Evolutionary conservation across 1,140 invertebrate genomes (phyloP).

Genomic region (Drosophila insularis): DNA sequence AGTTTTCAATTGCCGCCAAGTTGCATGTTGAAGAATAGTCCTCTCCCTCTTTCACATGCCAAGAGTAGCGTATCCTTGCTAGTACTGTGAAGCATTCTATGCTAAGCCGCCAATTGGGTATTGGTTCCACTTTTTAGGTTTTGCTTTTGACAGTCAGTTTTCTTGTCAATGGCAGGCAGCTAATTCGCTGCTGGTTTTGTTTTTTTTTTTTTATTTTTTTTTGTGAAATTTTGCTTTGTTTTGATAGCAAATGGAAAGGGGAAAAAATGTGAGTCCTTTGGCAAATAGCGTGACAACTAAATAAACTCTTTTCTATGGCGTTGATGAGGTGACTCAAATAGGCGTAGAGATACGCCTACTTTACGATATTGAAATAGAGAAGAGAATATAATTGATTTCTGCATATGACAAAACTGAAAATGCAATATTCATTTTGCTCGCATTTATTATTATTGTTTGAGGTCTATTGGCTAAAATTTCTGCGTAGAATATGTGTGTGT

Average conservation of each 20-base stretch:
- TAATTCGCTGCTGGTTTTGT: slow-evolving; percentile 45
- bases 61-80: not conserved
- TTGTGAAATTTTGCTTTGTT: slow-evolving; percentile 56
- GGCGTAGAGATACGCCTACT: not conserved
- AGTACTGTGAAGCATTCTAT: slow-evolving; percentile 27
- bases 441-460: slow-evolving; percentile 6
- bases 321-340: not conserved
- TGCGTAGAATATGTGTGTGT: slow-evolving; percentile 28
- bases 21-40: slow-evolving; percentile 69
- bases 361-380: not conserved
- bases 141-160: slow-evolving; percentile 69
- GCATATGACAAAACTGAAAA: not conserved
- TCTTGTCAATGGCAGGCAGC: slow-evolving; percentile 65
- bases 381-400: not conserved
- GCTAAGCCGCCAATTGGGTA: slow-evolving; percentile 63
- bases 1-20: slow-evolving; percentile 79
- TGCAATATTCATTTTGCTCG: slow-evolving; percentile 26
- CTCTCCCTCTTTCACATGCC: not conserved
- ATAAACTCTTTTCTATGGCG: not conserved
- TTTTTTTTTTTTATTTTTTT: slow-evolving; percentile 35
- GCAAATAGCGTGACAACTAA: not conserved
- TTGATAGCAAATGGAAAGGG: slow-evolving; percentile 13
- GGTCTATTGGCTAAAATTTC: slow-evolving; percentile 56
- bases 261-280: not conserved
- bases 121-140: slow-evolving; percentile 50